A percentile compares a stretch with the other conserved stretches of the same genome.
These are phyloP conservation scores for Columba janthina DNA, from an alignment of 2,113 vertebrate genomes.

Conservation along the genomic window DNA sequence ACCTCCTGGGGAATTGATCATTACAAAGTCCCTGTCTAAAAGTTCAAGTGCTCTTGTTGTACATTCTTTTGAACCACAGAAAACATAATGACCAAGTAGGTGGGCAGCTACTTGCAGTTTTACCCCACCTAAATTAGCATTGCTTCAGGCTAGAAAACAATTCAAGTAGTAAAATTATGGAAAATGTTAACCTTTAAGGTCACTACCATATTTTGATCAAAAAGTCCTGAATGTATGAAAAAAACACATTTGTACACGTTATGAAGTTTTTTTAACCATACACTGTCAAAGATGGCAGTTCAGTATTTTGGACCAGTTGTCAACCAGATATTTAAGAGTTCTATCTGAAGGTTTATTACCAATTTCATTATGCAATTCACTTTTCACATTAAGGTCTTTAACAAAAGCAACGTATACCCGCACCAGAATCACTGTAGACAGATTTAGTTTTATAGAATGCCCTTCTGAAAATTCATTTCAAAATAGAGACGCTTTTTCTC, in stretches of 20 bases:
- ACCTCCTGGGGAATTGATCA: slow-evolving; percentile 62
- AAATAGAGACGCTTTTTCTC: slow-evolving; percentile 76
- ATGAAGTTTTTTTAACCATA: slow-evolving; percentile 56
- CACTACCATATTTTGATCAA: slow-evolving; percentile 68
- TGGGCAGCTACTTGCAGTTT: slow-evolving; percentile 62
- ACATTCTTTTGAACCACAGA: slow-evolving; percentile 74
- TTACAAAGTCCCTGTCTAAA: slow-evolving; percentile 71
- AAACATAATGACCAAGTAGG: slow-evolving; percentile 55
- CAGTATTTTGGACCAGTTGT: slow-evolving; percentile 64
- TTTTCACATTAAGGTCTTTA: slow-evolving; percentile 52
- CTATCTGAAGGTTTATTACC: slow-evolving; percentile 20
- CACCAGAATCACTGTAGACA: slow-evolving; percentile 61
- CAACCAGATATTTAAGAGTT: slow-evolving; percentile 42
- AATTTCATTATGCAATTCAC: slow-evolving; percentile 27
- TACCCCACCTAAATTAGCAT: slow-evolving; percentile 63
- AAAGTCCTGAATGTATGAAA: slow-evolving; percentile 64
- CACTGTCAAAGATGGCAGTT: slow-evolving; percentile 43
- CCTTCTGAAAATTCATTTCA: slow-evolving; percentile 74
- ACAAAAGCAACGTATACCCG: slow-evolving; percentile 58
- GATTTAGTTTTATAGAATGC: slow-evolving; percentile 63
- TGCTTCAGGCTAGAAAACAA: slow-evolving; percentile 65
- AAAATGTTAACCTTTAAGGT: slow-evolving; percentile 70
- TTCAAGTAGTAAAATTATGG: slow-evolving; percentile 74
- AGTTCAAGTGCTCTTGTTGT: slow-evolving; percentile 73
- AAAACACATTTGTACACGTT: slow-evolving; percentile 53